A percentile compares a stretch with the other conserved stretches of the same genome.
These are phyloP conservation scores for Trididemnum miniatum DNA, from an alignment of 23 tunicate genomes.

Conservation along the genomic window DNA sequence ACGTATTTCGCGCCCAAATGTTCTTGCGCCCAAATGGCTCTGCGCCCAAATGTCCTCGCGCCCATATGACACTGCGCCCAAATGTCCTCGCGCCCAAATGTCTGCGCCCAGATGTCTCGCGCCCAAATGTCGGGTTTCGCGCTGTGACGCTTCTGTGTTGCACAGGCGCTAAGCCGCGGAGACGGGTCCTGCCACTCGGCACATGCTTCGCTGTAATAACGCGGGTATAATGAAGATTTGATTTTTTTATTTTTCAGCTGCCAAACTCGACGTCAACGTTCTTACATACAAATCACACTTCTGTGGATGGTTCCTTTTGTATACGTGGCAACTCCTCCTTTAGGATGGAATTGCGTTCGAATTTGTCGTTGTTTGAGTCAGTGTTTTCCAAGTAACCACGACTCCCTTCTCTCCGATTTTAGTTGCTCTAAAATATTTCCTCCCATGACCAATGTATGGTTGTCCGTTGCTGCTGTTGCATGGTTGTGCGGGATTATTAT, in stretches of 20 bases:
- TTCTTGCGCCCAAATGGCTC: too few species aligned
- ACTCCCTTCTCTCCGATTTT: slow-evolving; percentile 13
- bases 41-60: too few species aligned
- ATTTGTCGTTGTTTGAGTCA: slow-evolving; percentile 70
- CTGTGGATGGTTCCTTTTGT: slow-evolving; percentile 69
- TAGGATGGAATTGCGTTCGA: slow-evolving; percentile 62
- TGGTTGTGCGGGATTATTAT: slow-evolving; percentile 57
- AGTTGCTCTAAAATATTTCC: slow-evolving; percentile 77
- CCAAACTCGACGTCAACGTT: slow-evolving; percentile 58
- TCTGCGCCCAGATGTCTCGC: too few species aligned
- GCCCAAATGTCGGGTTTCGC: too few species aligned
- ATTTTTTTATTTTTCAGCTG: slow-evolving; percentile 19
- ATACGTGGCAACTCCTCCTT: slow-evolving; percentile 59
- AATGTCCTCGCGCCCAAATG: too few species aligned
- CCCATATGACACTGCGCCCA: too few species aligned
- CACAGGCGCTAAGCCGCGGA: too few species aligned
- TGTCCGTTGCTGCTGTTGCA: slow-evolving; percentile 48
- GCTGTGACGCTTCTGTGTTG: too few species aligned
- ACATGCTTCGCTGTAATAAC: too few species aligned
- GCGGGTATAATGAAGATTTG: too few species aligned
- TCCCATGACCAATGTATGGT: slow-evolving; percentile 83
- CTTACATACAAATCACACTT: slow-evolving; percentile 47
- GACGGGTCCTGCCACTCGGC: too few species aligned
- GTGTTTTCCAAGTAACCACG: slow-evolving; percentile 63
- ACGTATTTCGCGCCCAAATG: too few species aligned